Percentiles rank a stretch among this genome's conserved stretches.
These are phyloP conservation scores for Chironex yamaguchii DNA, from an alignment of 30 jellyfish, hydroid and myxozoan species.

Conservation along the genomic window DNA sequence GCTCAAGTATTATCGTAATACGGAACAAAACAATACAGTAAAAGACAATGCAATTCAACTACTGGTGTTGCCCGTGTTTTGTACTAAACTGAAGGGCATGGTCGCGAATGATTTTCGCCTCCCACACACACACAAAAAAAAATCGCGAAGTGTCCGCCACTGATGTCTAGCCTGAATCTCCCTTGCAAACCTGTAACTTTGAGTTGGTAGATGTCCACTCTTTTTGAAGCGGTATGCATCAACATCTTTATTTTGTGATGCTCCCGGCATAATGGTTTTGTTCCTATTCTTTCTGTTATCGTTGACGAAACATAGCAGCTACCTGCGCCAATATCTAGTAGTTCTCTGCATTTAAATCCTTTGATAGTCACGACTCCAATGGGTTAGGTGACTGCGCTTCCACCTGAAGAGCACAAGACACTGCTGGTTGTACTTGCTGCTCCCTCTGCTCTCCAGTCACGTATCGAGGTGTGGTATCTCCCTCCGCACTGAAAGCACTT, in stretches of 20 bases:
- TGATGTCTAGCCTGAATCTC: too few species aligned
- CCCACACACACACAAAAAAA: too few species aligned
- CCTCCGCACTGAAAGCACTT: conserved; percentile 29
- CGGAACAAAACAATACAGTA: too few species aligned
- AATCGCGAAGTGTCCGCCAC: too few species aligned
- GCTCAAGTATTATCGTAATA: too few species aligned
- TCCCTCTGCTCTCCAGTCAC: conserved; percentile 52
- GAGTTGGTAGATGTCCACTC: conserved; percentile 37
- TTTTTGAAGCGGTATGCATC: conserved; percentile 38
- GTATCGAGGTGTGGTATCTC: conserved; percentile 79
- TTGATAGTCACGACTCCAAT: neutral
- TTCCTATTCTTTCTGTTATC: neutral
- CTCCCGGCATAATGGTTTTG: conserved; percentile 44
- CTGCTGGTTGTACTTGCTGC: neutral
- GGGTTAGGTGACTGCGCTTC: too few species aligned
- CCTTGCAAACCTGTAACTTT: too few species aligned
- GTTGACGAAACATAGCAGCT: neutral
- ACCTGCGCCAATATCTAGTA: neutral
- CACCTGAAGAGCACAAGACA: conserved; percentile 17
- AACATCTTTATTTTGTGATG: conserved; percentile 57
- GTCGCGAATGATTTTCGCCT: too few species aligned
- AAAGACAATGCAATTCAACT: too few species aligned
- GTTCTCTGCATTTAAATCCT: neutral
- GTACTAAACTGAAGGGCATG: too few species aligned
- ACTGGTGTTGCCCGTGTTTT: too few species aligned